Base-by-base conservation (phyloP, 92 coral and sea anemone genomes). In the Plumapathes pennacea region DNA sequence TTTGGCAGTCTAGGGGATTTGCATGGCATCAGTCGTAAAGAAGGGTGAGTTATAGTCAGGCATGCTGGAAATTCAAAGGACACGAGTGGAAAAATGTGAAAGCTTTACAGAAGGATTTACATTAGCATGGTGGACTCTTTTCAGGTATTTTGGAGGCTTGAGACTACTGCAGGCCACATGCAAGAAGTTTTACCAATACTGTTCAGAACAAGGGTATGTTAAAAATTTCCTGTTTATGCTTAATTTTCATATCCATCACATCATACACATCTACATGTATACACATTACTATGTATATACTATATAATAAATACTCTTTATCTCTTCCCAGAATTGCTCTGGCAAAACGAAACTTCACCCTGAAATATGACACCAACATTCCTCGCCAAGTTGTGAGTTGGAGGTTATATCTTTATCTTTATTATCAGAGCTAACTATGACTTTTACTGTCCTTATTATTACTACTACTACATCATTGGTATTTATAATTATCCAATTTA, bases 161-260 rank as follows among this genome's bases (percentile, higher is more conserved):
- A 64, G 87, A 4, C 36, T 80, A 32, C 57, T 80, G 31, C 87
- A 80, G 38, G 87, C 87, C 33, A 72, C 87, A 14, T 80, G 87
- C 60, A 80, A 80, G 65, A 80, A 80, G 62, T 80, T 80, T 57
- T 80, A 80, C 52, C 87, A 80, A 62, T 80, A 80, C 45, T 80
- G 87, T 76, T 64, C 79, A 47, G 76, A 64, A 52, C 80, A 80
- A 57, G 87, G 87, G 87, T 80, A 64, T 48, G 32, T 22, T 21
- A 43, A 20, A 19, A 27, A 26, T 0, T 2, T 14, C 30, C 1
- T 3, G 4, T 30, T 15, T 43, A 19, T 32, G 5, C 25, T 18
- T 50, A 36, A 41, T n/a, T n/a, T n/a, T n/a, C n/a, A n/a, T n/a
- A n/a, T n/a, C n/a, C n/a, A n/a, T n/a, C n/a, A n/a, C n/a, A 22